Conservation (phyloP, 2,888 invertebrate species). For the Torymus auratus region DNA sequence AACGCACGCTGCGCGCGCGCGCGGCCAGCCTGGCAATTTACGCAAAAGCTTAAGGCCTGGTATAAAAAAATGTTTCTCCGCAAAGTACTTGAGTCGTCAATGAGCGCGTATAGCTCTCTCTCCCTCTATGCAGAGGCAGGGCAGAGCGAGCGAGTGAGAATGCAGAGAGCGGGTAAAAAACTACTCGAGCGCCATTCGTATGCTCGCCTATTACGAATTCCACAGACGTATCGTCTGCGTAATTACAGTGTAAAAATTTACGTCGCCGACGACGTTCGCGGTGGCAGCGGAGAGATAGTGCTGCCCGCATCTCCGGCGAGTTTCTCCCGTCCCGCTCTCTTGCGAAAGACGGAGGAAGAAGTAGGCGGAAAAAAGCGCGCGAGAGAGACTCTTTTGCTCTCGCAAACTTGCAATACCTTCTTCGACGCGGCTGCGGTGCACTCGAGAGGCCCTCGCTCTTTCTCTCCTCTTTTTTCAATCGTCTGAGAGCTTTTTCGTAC, state of each 20-base stretch:
- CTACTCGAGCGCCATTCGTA: slow-evolving; percentile 57
- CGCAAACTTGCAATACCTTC: slow-evolving; percentile 24
- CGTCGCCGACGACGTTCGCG: slow-evolving; percentile 57
- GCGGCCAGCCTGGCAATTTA: slow-evolving; percentile 36
- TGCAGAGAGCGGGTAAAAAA: slow-evolving; percentile 45
- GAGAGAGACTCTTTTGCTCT: slow-evolving; percentile 55
- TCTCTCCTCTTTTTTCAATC: slow-evolving; percentile 28
- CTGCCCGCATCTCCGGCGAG: slow-evolving; percentile 21
- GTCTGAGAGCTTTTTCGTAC: slow-evolving; percentile 46
- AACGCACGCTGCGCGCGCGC: slow-evolving; percentile 4
- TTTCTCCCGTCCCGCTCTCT: slow-evolving; percentile 1
- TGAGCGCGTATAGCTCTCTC: slow-evolving; percentile 29
- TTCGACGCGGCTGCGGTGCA: slow-evolving; percentile 2
- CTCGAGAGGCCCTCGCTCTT: background rate
- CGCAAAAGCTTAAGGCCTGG: slow-evolving; percentile 30
- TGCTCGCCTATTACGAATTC: slow-evolving; percentile 67
- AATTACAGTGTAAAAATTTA: slow-evolving; percentile 73
- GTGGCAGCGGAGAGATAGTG: background rate
- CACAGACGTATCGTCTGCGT: slow-evolving; percentile 70
- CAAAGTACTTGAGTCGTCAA: slow-evolving; percentile 51
- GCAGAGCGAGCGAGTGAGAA: background rate
- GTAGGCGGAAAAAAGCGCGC: slow-evolving; percentile 27
- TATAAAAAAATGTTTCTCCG: slow-evolving; percentile 40
- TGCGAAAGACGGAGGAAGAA: slow-evolving; percentile 27
- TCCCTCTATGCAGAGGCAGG: slow-evolving; percentile 28